Percentiles rank a stretch among this genome's conserved stretches.
phyloP scores from a whole-genome alignment of 2,113 vertebrate genomes.

The Glaucidium brasilianum region DNA sequence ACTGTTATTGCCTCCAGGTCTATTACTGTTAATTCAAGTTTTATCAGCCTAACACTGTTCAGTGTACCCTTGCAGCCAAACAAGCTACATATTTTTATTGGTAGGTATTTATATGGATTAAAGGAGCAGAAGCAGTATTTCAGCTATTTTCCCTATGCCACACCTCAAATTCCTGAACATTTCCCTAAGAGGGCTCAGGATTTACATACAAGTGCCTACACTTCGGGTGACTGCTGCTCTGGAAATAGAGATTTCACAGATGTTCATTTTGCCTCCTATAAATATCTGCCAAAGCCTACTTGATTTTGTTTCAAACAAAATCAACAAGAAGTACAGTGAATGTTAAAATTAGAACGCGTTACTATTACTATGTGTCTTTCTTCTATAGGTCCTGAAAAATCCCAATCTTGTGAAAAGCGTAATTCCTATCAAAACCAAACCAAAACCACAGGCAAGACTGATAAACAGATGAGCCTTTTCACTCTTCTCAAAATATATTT shows the following conservation, averaged over 20 bases:
- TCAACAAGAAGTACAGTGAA: neutral
- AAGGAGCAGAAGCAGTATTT: neutral
- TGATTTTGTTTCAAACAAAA: neutral
- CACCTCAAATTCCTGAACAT: neutral
- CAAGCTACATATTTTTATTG: neutral
- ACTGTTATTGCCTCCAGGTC: neutral
- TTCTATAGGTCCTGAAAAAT: neutral
- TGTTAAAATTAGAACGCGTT: neutral
- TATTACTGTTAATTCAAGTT: neutral
- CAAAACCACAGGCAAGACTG: neutral
- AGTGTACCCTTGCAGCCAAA: neutral
- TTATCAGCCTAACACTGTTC: neutral
- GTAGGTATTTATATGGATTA: neutral
- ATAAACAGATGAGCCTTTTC: neutral
- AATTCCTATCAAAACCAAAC: neutral
- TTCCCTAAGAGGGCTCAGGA: neutral
- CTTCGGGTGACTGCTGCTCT: neutral
- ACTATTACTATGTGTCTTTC: neutral
- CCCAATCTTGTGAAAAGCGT: neutral
- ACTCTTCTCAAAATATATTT: neutral
- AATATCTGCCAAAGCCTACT: neutral
- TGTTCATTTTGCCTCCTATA: constrained; percentile 1
- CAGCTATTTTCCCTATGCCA: neutral
- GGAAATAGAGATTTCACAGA: neutral
- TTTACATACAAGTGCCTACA: neutral